Evolutionary conservation across 2,113 vertebrate genomes (phyloP).

Genomic region (Asarcornis scutulata): DNA sequence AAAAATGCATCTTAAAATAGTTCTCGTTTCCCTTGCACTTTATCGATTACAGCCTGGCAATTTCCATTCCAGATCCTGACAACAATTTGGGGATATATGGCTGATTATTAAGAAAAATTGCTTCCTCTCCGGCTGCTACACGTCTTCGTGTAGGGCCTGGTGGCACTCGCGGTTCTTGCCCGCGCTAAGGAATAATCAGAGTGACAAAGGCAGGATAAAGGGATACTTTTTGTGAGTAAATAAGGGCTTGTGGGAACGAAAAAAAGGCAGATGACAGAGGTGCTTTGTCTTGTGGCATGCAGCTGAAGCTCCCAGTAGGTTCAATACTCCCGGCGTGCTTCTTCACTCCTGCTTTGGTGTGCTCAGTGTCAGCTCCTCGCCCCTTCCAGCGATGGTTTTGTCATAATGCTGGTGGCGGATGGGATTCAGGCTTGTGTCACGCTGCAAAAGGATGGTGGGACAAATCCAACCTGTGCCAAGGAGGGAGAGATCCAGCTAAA

Average conservation of each 20-base stretch:
- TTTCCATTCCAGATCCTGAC: neutral
- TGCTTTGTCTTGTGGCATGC: neutral
- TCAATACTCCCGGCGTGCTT: neutral
- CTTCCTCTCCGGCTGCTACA: neutral
- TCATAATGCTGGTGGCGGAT: neutral
- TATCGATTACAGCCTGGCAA: neutral
- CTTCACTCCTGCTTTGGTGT: neutral
- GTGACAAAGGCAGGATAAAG: neutral
- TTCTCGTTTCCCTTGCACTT: neutral
- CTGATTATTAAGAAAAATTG: neutral
- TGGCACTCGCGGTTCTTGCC: rapidly evolving
- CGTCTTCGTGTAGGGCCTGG: rapidly evolving
- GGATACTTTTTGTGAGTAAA: neutral
- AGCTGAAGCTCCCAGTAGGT: neutral
- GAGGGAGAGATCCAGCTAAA: neutral
- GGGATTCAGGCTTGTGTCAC: neutral
- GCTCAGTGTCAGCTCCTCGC: neutral
- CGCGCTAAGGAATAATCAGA: neutral
- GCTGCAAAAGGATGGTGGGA: rapidly evolving
- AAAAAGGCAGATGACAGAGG: neutral
- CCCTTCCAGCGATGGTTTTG: neutral
- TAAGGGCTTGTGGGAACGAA: neutral
- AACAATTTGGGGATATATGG: neutral
- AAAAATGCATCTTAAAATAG: neutral
- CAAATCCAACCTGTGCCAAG: neutral